phyloP scores from a whole-genome alignment of 2,797 vertebrate genomes.

The Aplochiton taeniatus region DNA sequence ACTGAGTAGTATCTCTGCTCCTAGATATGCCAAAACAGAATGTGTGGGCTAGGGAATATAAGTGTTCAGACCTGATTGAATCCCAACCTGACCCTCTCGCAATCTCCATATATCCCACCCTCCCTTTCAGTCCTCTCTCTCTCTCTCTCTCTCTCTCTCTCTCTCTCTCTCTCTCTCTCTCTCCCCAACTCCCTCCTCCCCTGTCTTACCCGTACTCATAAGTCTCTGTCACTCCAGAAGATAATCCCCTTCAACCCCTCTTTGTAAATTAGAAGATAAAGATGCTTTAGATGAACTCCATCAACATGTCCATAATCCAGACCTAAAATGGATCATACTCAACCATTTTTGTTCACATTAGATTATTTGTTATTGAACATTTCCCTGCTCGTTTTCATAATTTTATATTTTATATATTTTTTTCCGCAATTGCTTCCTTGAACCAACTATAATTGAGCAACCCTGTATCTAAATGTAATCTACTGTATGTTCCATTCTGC shows the following conservation, averaged over 20 bases:
- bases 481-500: not conserved
- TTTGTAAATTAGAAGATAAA: not conserved
- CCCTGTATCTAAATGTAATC: not conserved
- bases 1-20: not conserved
- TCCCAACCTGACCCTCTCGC: not conserved
- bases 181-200: not conserved
- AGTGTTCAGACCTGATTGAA: not conserved
- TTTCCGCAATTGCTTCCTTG: no score
- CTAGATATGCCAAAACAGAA: not conserved
- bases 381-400: not conserved
- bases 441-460: no score
- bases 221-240: conserved; percentile 1
- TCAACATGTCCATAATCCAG: not conserved
- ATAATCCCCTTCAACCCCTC: conserved; percentile 6
- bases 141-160: not conserved
- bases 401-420: no score
- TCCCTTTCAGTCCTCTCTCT: not conserved
- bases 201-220: not conserved
- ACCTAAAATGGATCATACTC: not conserved
- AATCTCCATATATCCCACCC: not conserved
- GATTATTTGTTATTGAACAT: no score
- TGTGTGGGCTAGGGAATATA: not conserved
- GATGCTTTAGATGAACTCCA: not conserved
- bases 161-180: not conserved
- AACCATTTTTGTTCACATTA: not conserved